A percentile compares a stretch with the other conserved stretches of the same genome.
Conservation (phyloP, 2,797 vertebrate genomes). For the Aviceda cuculoides region DNA sequence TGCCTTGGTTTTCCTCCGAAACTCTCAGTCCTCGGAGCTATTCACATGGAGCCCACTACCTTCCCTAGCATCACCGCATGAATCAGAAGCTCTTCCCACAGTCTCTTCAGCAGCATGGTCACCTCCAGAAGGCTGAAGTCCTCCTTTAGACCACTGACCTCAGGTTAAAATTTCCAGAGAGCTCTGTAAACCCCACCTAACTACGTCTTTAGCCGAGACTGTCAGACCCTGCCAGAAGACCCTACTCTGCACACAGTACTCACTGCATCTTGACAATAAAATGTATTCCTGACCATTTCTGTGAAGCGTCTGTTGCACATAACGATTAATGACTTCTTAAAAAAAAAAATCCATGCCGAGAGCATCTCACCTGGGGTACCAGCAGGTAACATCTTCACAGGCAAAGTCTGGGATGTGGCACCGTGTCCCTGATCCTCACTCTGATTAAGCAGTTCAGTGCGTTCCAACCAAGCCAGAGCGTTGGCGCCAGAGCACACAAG, state of each 20-base stretch:
- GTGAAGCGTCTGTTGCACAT: background rate
- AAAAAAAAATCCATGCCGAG: accelerated
- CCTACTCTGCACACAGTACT: background rate
- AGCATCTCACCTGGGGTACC: background rate
- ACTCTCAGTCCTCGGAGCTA: background rate
- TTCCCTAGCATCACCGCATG: background rate
- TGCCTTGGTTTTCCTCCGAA: background rate
- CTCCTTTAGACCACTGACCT: background rate
- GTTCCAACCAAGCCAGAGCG: background rate
- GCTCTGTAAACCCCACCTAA: background rate
- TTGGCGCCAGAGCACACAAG: background rate
- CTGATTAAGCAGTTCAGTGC: background rate
- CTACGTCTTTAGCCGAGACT: background rate
- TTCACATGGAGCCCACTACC: background rate
- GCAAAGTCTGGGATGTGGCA: background rate
- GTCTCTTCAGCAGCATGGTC: background rate
- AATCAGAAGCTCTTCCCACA: background rate
- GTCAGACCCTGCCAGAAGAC: background rate
- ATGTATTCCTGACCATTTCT: background rate
- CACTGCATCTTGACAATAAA: background rate
- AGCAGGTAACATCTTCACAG: background rate
- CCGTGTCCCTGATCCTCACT: accelerated
- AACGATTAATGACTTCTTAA: background rate
- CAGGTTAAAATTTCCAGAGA: background rate
- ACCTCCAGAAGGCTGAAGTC: background rate